Evolutionary conservation across 2,888 invertebrate genomes (phyloP), one percentile per base, ranked within the genome.

Genomic region (Aphrophora alni): DNA sequence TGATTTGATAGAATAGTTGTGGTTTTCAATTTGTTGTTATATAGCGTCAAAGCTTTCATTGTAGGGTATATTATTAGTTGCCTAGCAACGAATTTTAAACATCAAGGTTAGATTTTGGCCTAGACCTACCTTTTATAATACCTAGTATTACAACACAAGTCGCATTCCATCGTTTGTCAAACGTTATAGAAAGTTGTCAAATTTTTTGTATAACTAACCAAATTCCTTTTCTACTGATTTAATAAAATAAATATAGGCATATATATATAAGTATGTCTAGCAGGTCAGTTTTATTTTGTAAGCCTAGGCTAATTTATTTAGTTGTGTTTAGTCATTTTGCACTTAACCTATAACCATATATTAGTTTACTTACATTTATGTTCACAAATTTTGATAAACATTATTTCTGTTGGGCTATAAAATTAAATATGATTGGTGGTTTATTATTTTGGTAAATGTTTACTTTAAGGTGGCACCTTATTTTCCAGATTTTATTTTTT

Each of bases 41-140:
- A 1, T 74, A 38, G 26, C 1, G 12, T 26, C 3, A 1, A 26
- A 25, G 4, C 3, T 1, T 17, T 73, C 8, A 27, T 26, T 24
- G n/a, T 24, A 24, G 51, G 3, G n/a, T 59, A 12, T 59, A 21
- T 59, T 59, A 59, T 21, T 59, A 59, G 59, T 59, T 59, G 59
- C 59, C 21, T 59, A 59, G 59, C 59, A 59, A 59, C 59, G n/a
- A 59, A 7, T 59, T 59, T 21, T 59, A 59, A 21, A 21, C 21
- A 59, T 59, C 59, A 59, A 59, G 59, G 59, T 59, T 59, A 59
- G 59, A 59, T 59, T 59, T 59, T 59, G 59, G 59, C 59, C 59
- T 59, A 59, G 59, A 59, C 59, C n/a, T 59, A 59, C 59, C 59
- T 59, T 21, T 21, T 59, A 59, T 21, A 59, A 21, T 10, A 59